Percentiles rank a stretch among this genome's conserved stretches.
phyloP scores from a whole-genome alignment of 2,113 vertebrate species.

The Brachirus orientalis region DNA sequence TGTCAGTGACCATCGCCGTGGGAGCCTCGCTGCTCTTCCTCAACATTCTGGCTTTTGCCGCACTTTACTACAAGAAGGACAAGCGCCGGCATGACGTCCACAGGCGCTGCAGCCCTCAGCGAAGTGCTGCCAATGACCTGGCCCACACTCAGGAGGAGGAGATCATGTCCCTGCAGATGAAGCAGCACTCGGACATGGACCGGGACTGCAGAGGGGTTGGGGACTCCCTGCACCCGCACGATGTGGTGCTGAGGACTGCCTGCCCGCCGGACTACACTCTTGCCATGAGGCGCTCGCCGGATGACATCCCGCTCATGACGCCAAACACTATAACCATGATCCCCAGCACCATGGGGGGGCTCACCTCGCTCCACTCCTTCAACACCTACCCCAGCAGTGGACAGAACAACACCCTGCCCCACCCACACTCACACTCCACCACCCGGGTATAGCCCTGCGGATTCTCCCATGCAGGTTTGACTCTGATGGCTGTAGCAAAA shows the following conservation, averaged over 20 bases:
- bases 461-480: conserved; percentile 42
- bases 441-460: conserved; percentile 96
- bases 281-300: conserved; percentile 98
- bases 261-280: conserved; percentile 98
- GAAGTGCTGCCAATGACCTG: conserved; percentile 92
- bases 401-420: conserved; percentile 98
- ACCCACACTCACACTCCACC: conserved; percentile 98
- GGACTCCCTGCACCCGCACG: conserved; percentile 93
- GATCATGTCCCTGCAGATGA: conserved; percentile 99
- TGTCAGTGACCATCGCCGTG: conserved; percentile 97
- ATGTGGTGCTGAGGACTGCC: conserved; percentile 97
- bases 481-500: conserved; percentile 47
- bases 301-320: conserved; percentile 98
- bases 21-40: conserved; percentile 97
- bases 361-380: conserved; percentile 95
- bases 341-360: conserved; percentile 96
- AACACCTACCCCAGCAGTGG: conserved; percentile 95
- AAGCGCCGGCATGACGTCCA: conserved; percentile 96
- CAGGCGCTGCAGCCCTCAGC: conserved; percentile 94
- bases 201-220: conserved; percentile 88
- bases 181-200: conserved; percentile 98
- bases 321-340: conserved; percentile 99
- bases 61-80: conserved; percentile 98
- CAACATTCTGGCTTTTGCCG: conserved; percentile 97
- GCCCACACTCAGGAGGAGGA: conserved; percentile 98